These are phyloP conservation scores for Rhegmatorhina hoffmannsi DNA, from an alignment of 2,113 vertebrate species.

Conservation along the genomic window DNA sequence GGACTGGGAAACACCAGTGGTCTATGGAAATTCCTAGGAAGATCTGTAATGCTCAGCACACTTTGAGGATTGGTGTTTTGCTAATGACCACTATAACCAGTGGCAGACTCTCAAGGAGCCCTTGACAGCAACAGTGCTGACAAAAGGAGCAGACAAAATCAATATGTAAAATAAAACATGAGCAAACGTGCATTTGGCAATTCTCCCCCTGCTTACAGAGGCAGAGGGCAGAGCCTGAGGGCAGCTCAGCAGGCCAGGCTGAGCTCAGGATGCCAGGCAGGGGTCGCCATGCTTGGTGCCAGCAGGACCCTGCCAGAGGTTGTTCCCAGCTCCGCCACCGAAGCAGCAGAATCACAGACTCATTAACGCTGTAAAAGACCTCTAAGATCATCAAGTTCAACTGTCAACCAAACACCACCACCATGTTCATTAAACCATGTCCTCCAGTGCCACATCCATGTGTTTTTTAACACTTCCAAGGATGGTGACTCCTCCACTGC, in stretches of 20 bases:
- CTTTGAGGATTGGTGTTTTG: background rate
- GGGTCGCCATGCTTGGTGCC: background rate
- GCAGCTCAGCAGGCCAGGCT: rapidly evolving
- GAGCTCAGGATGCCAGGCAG: rapidly evolving
- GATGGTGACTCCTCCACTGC: background rate
- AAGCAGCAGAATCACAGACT: background rate
- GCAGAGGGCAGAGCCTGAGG: background rate
- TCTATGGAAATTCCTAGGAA: background rate
- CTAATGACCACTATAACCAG: background rate
- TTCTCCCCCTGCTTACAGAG: background rate
- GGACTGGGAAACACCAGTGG: background rate
- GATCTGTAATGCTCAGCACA: background rate
- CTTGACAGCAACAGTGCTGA: background rate
- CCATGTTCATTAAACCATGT: background rate
- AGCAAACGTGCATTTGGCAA: background rate
- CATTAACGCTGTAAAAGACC: background rate
- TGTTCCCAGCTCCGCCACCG: background rate
- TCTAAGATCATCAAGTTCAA: background rate
- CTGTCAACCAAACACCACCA: background rate
- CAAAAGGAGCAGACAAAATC: background rate
- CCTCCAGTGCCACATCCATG: background rate
- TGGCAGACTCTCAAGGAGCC: background rate
- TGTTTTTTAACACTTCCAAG: background rate
- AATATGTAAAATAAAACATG: background rate
- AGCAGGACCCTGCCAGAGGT: background rate